A percentile compares a stretch with the other conserved stretches of the same genome.
Evolutionary conservation across 2,888 invertebrate genomes (phyloP).

Genomic region (Tenthredo scrophulariae): DNA sequence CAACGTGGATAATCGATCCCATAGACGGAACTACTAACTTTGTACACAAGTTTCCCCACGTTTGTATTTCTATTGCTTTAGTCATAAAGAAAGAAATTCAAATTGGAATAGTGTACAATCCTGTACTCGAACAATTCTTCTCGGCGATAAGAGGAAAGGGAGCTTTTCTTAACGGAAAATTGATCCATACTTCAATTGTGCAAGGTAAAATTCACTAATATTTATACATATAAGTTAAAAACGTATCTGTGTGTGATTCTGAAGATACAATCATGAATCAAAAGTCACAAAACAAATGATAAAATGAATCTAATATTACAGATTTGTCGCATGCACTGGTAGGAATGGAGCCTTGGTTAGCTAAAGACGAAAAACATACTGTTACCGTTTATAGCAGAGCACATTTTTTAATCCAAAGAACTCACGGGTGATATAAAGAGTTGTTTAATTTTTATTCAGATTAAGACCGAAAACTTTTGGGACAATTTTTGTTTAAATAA

Average conservation of each 20-base stretch:
- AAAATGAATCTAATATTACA: constrained; percentile 60
- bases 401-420: constrained; percentile 70
- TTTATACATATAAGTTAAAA: not conserved
- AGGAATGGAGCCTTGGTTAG: constrained; percentile 73
- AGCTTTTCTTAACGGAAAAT: constrained; percentile 86
- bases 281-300: not conserved
- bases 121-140: constrained; percentile 86
- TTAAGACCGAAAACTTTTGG: not conserved
- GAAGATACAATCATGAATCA: not conserved
- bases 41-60: constrained; percentile 85
- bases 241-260: not conserved
- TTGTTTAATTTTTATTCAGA: not conserved
- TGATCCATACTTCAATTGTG: constrained; percentile 80
- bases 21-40: constrained; percentile 95
- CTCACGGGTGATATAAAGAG: constrained; percentile 68
- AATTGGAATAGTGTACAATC: constrained; percentile 89
- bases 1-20: constrained; percentile 93
- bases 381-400: constrained; percentile 68
- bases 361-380: constrained; percentile 67
- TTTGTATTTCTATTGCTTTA: constrained; percentile 86
- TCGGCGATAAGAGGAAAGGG: constrained; percentile 86
- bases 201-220: constrained; percentile 76
- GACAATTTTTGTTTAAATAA: not conserved
- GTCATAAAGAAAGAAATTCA: constrained; percentile 81
- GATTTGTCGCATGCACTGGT: constrained; percentile 76